These are phyloP conservation scores for Dipodomys stephensi DNA, from an alignment of 2,113 vertebrate genomes.

Conservation along the genomic window DNA sequence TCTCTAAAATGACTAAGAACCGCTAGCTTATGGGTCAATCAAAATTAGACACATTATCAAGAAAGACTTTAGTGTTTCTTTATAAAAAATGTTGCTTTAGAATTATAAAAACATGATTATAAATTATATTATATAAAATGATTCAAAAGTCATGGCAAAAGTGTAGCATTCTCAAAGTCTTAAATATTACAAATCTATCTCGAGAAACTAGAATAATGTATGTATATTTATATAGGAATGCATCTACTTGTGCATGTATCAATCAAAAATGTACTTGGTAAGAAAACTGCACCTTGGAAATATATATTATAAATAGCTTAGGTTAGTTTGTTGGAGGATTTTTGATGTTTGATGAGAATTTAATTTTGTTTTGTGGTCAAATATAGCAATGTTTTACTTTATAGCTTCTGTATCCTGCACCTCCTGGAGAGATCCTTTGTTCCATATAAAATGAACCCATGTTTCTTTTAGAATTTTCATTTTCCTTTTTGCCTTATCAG, in stretches of 20 bases:
- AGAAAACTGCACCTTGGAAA: not conserved
- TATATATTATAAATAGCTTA: not conserved
- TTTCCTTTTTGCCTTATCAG: no score
- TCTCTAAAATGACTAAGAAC: not conserved
- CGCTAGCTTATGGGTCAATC: not conserved
- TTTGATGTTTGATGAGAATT: slow-evolving; percentile 9
- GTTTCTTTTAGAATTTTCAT: no score
- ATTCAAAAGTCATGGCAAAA: not conserved
- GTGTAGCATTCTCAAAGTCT: not conserved
- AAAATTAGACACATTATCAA: not conserved
- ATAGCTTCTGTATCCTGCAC: not conserved
- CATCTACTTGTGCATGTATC: not conserved
- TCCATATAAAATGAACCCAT: not conserved
- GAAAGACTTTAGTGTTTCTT: not conserved
- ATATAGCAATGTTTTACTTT: not conserved
- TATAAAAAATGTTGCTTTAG: not conserved
- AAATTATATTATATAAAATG: slow-evolving; percentile 33
- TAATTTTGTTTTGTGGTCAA: slow-evolving; percentile 26
- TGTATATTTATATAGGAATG: not conserved
- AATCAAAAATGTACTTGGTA: not conserved
- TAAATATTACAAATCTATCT: not conserved
- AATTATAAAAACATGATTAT: not conserved
- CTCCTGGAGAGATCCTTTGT: not conserved
- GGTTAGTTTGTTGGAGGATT: not conserved
- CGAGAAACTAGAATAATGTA: not conserved